Evolutionary conservation across 2,888 invertebrate genomes (phyloP).

Genomic region (Chouioia cunea): DNA sequence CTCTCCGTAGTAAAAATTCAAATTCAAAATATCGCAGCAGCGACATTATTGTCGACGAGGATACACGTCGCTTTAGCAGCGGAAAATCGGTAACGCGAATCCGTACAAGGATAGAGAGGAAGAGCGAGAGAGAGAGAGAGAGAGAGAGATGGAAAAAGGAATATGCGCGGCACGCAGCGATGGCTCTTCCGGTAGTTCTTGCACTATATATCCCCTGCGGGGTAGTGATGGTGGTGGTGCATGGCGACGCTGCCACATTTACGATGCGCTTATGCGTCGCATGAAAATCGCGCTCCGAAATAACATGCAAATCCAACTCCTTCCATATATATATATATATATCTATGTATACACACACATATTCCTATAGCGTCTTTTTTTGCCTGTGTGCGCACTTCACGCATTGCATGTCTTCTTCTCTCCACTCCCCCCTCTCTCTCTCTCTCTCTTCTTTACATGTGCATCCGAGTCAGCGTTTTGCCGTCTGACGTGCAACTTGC

Average conservation of each 20-base stretch:
- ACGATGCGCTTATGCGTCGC: conserved; percentile 12
- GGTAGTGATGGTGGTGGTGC: background rate
- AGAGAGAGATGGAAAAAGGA: no score
- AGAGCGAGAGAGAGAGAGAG: no score
- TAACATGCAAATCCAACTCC: conserved; percentile 63
- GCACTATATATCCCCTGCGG: no score
- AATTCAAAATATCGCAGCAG: no score
- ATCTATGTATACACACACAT: no score
- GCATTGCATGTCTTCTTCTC: background rate
- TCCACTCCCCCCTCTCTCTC: no score
- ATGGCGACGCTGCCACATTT: background rate
- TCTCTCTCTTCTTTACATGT: no score
- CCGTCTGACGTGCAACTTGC: no score
- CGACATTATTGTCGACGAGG: background rate
- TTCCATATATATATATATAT: background rate
- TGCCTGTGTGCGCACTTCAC: background rate
- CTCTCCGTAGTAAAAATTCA: no score
- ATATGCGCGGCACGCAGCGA: conserved; percentile 2
- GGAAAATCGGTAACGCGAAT: conserved; percentile 18
- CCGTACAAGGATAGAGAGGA: conserved; percentile 1
- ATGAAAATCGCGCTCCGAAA: conserved; percentile 61
- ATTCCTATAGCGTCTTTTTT: background rate
- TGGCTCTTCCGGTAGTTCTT: conserved; percentile 3
- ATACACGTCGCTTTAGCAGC: no score
- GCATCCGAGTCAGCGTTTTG: no score